Base-by-base conservation (phyloP, 1,140 invertebrate genomes). In the Mya arenaria region DNA sequence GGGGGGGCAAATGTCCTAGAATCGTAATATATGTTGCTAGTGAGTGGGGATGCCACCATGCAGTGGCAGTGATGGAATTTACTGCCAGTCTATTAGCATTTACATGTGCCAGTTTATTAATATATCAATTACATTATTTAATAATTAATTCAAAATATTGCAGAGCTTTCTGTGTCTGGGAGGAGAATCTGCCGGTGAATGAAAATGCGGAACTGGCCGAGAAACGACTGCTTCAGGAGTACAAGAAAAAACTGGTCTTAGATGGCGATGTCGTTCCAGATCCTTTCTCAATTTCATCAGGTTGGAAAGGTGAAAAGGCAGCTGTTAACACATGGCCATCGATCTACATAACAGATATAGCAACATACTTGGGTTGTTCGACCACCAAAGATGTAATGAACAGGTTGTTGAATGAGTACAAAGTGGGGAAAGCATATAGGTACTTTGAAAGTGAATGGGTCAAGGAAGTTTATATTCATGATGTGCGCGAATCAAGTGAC, bases 391-490 rank as follows among this genome's bases (percentile, higher is more conserved):
- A 55, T 10, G 41, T 66, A 17, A 13, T 55, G 19, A 6, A 55
- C 32, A 37, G 44, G 6, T 4, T 69, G 0, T 4, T 79, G 8
- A 79, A 79, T 55, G 68, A 73, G n/a, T 84, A 84, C 44, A 84
- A 84, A 37, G 65, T 32, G 15, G 75, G 75, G n/a, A 79, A 84
- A 36, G 83, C 66, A 15, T 74, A 73, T 44, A 37, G 75, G 6
- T 79, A 84, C 44, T 84, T 80, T 74, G 60, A 39, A 10, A 36
- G 66, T 36, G 52, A 56, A 41, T 84, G 74, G 66, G 44, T 84
- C 6, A 48, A 81, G 41, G 62, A 69, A 39, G 48, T 79, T 17
- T 73, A 56, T 56, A 15, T 44, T n/a, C 66, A 84, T 65, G 37
- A 66, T 4, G 56, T 84, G 25, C 23, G 68, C 4, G 17, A 37